Evolutionary conservation across 2,888 invertebrate species (phyloP), one percentile per base, ranked within the genome.

Genomic region (Caenorhabditis drosophilae): DNA sequence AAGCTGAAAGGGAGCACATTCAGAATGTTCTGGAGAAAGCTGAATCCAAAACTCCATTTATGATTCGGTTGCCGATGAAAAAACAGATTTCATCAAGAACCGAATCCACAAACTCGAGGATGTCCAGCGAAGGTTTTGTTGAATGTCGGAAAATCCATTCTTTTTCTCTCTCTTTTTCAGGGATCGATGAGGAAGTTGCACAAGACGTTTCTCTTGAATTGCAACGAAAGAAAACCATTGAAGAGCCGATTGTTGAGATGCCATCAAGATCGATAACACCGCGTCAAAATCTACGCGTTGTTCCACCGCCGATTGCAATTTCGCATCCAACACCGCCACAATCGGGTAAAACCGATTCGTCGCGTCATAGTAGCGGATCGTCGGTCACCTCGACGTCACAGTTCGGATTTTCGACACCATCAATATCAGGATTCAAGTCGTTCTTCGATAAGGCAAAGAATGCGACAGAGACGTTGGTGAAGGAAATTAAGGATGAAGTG

Each of bases 1-100:
- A 77, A 16, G 53, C 56, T 1, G 80, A 80, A 46, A 62, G 72
- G n/a, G 70, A 71, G 40, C 80, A 80, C 52, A 80, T 80, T 42
- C 75, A 76, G 34, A 68, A 42, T 34, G 76, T 80, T 3, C 36
- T 80, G 35, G 73, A 70, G 27, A 78, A 73, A 50, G 78, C 76
- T 0, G 76, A 75, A 41, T 58, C 56, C 9, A 41, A 60, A 16
- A 62, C 72, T n/a, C 68, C 77, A 16, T 78, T 52, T 34, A 60
- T 75, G 50, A 56, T 59, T 4, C 50, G 41, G 18, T 34, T 59
- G 11, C 63, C 54, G 18, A 50, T 57, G 34, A 51, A 48, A 25
- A 64, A 64, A 26, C 64, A 64, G 27, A 51, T 64, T 20, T 64
- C 64, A 2, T 64, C 64, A 12, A 46, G 64, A 48, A 64, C 64